phyloP scores from a whole-genome alignment of 2,113 vertebrate genomes.

The Pogona vitticeps region DNA sequence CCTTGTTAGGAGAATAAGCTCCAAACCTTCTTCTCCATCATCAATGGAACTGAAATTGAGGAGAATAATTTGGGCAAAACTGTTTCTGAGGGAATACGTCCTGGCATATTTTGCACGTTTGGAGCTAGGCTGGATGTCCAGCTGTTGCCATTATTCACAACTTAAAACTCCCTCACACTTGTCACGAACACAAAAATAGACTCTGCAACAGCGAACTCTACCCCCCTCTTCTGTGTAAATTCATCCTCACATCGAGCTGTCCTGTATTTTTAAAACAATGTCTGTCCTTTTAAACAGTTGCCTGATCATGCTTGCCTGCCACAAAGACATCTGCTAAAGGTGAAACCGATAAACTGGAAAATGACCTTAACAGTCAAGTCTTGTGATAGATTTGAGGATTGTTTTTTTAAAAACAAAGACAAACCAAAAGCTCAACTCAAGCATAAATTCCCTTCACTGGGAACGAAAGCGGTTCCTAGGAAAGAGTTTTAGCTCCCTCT shows the following conservation, averaged over 20 bases:
- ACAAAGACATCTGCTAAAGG: background rate
- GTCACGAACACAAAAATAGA: background rate
- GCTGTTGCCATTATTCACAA: too few species aligned
- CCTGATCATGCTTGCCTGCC: background rate
- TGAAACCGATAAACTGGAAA: background rate
- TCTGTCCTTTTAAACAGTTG: too few species aligned
- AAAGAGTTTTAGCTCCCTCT: slow-evolving; percentile 65
- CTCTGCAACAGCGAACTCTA: background rate
- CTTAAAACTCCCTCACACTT: too few species aligned
- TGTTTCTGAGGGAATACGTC: too few species aligned
- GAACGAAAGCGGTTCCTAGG: background rate
- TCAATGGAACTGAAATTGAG: too few species aligned
- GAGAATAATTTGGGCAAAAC: too few species aligned
- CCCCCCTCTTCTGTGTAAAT: background rate
- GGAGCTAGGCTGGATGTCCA: too few species aligned
- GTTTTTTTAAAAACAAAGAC: background rate
- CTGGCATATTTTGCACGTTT: too few species aligned
- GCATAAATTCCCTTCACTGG: background rate
- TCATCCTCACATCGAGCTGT: background rate
- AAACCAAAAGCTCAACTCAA: background rate
- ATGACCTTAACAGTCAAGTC: background rate
- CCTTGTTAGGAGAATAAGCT: too few species aligned
- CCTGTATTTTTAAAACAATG: background rate
- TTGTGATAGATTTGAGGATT: background rate
- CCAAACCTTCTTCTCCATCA: too few species aligned